Evolutionary conservation across 2,888 invertebrate species (phyloP).

Genomic region (Stenolophus ochropezus): DNA sequence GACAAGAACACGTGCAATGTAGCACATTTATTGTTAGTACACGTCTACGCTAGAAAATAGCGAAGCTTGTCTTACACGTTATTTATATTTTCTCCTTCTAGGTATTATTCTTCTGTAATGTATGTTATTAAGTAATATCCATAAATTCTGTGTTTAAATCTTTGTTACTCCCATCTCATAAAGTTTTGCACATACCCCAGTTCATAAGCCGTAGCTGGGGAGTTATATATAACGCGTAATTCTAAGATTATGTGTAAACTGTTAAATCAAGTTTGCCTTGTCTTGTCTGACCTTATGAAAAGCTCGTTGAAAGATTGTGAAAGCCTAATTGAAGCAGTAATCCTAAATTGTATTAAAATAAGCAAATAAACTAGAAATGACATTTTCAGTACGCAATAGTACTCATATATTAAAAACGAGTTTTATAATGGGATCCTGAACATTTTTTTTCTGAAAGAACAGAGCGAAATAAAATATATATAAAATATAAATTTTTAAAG

Average conservation of each 20-base stretch:
- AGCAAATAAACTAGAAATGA: too few species aligned
- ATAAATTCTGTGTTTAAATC: neutral
- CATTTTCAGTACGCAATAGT: too few species aligned
- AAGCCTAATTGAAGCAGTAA: too few species aligned
- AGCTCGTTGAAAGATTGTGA: too few species aligned
- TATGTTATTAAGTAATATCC: neutral
- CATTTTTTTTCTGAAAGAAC: too few species aligned
- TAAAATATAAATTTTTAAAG: too few species aligned
- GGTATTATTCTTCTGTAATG: neutral
- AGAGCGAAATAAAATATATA: too few species aligned
- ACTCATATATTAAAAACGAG: too few species aligned
- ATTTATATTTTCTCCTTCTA: neutral
- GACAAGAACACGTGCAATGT: neutral
- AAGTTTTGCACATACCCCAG: neutral
- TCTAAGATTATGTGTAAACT: conserved; percentile 23
- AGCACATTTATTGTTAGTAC: neutral
- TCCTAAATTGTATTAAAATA: too few species aligned
- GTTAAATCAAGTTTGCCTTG: conserved; percentile 21
- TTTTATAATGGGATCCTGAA: too few species aligned
- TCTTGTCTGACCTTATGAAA: neutral
- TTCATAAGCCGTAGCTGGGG: neutral
- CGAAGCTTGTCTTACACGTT: neutral
- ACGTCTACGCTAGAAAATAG: neutral
- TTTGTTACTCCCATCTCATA: neutral
- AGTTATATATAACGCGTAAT: conserved; percentile 20